Conservation (phyloP, 2,113 vertebrate species). For the Micronycteris hirsuta region DNA sequence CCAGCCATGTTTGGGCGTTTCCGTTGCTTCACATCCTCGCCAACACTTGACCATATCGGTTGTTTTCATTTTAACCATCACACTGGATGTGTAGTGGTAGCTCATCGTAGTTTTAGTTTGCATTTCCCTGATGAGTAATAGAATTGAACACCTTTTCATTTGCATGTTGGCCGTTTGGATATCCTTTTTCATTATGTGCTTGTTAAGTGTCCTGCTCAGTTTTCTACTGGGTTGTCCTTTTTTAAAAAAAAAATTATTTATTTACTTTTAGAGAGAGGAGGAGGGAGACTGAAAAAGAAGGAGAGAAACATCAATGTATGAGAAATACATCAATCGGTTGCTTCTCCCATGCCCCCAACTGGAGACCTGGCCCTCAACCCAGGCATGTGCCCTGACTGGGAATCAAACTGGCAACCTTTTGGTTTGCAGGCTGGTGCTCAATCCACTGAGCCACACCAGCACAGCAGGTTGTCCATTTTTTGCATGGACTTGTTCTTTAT, state of each 20-base stretch:
- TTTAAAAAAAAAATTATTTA: too few species aligned
- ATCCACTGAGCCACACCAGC: too few species aligned
- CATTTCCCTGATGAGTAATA: constrained; percentile 36
- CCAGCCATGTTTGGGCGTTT: neutral
- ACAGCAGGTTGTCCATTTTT: neutral
- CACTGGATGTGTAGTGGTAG: neutral
- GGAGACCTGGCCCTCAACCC: too few species aligned
- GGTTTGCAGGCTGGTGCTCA: too few species aligned
- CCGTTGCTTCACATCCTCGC: neutral
- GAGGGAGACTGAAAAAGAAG: too few species aligned
- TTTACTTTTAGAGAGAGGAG: too few species aligned
- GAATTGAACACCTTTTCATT: neutral
- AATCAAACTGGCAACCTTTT: too few species aligned
- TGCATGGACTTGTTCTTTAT: neutral
- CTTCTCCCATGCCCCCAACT: too few species aligned
- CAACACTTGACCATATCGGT: neutral
- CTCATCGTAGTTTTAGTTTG: constrained; percentile 19
- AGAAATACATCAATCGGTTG: too few species aligned
- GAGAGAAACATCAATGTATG: too few species aligned
- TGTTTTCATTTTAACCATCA: neutral
- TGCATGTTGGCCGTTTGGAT: neutral
- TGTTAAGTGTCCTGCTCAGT: neutral
- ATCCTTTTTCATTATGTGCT: neutral
- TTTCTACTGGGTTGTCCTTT: neutral
- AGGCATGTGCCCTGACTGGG: too few species aligned